Percentiles rank a stretch among this genome's conserved stretches.
phyloP scores from a whole-genome alignment of 92 coral and sea anemone genomes.

The Parazoanthus darwini region DNA sequence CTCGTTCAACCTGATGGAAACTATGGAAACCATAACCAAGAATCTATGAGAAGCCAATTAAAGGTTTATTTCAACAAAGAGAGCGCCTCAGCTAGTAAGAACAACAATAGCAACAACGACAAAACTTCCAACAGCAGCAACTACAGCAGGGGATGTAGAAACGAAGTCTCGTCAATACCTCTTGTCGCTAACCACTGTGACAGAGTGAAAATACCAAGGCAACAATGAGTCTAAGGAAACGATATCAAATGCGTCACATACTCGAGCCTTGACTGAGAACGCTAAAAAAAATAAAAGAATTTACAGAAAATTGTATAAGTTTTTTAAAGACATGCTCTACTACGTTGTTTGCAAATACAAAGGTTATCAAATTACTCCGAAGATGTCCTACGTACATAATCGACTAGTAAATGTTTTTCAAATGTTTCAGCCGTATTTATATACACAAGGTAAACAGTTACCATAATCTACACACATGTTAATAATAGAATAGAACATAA shows the following conservation, averaged over 20 bases:
- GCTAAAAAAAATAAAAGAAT: too few species aligned
- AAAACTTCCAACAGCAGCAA: background rate
- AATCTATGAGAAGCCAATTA: background rate
- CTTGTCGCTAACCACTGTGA: background rate
- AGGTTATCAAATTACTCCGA: too few species aligned
- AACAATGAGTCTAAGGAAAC: background rate
- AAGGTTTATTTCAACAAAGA: too few species aligned
- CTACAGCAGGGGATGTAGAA: background rate
- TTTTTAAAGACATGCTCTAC: background rate
- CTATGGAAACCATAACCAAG: background rate
- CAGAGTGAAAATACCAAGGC: background rate
- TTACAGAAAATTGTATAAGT: background rate
- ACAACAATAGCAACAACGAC: background rate
- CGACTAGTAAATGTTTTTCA: too few species aligned
- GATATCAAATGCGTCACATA: background rate
- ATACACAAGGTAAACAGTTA: too few species aligned
- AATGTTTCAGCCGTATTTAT: too few species aligned
- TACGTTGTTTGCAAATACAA: too few species aligned
- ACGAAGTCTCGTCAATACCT: background rate
- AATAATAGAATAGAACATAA: too few species aligned
- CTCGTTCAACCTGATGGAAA: background rate
- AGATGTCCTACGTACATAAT: too few species aligned
- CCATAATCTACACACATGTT: too few species aligned
- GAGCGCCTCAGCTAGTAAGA: too few species aligned
- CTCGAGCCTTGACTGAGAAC: background rate